Percentiles rank a stretch among this genome's conserved stretches.
Evolutionary conservation across 2,797 vertebrate species (phyloP).

Genomic region (Galago senegalensis): DNA sequence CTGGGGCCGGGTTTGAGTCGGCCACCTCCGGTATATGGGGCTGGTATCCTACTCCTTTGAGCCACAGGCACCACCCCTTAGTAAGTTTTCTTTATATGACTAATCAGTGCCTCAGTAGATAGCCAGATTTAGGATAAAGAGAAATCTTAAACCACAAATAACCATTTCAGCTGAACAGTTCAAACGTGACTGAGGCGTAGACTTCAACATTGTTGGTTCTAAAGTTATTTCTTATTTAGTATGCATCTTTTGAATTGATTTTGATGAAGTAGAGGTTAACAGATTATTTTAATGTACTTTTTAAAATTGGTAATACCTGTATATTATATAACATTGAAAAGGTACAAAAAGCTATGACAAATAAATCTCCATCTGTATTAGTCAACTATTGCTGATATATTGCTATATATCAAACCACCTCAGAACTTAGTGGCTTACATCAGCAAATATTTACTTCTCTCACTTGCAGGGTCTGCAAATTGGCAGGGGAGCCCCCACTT

Average conservation of each 20-base stretch:
- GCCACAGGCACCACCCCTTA: too few relatives aligned
- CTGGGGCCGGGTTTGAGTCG: too few relatives aligned
- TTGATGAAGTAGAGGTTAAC: constrained; percentile 38
- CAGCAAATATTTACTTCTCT: not conserved
- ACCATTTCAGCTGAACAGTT: not conserved
- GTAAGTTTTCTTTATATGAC: constrained; percentile 51
- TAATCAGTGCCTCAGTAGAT: constrained; percentile 2
- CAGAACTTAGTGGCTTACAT: not conserved
- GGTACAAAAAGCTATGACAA: constrained; percentile 20
- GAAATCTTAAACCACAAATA: constrained; percentile 48
- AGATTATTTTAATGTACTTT: constrained; percentile 39
- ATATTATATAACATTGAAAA: not conserved
- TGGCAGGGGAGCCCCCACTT: not conserved
- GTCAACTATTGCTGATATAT: constrained; percentile 15
- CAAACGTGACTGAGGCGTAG: not conserved
- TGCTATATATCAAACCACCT: not conserved
- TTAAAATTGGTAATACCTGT: not conserved
- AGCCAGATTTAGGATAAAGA: constrained; percentile 38
- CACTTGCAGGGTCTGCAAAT: not conserved
- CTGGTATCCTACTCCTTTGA: too few relatives aligned
- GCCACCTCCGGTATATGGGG: too few relatives aligned
- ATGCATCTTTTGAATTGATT: constrained; percentile 2
- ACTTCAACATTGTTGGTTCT: not conserved
- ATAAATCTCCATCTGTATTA: not conserved
- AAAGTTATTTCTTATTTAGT: constrained; percentile 14